Evolutionary conservation across 2,113 vertebrate genomes (phyloP), one percentile per base, ranked within the genome.

Genomic region (Colius striatus): DNA sequence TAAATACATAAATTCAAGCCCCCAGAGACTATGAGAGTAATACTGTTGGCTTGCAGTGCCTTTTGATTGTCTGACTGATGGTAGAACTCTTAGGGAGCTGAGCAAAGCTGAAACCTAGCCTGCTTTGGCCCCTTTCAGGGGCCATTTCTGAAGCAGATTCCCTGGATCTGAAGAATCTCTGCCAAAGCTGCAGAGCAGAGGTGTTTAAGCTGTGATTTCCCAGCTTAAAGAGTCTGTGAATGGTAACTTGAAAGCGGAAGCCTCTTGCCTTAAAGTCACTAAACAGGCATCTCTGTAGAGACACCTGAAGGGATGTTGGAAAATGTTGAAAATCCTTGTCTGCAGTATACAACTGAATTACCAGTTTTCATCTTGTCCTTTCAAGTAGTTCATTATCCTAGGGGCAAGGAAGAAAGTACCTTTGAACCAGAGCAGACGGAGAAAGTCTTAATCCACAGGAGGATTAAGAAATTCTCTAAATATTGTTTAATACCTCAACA

Each of bases 1-100:
- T 80, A 84, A 87, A 84, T 70, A 74, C 75, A 76, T 88, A 88
- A 90, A 87, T 90, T 94, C 61, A 43, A 34, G 48, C 68, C 68
- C 88, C 45, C 22, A 43, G 63, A 67, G 71, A 47, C 38, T 0
- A 0, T 77, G 53, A 86, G 50, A 72, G 41, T 67, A 73, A 63
- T 58, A 27, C 50, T 88, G 23, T 84, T 71, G 60, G 72, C 60
- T 84, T 67, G 45, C 53, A 71, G 57, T 78, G 21, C 32, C 72
- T 73, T 89, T 88, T 36, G 1, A 1, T 79, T 86, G 53, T 4
- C 72, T 92, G 48, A 68, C 71, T 92, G 57, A 77, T 85, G 14
- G 27, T 84, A 38, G 51, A 87, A 58, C 73, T 90, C 43, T 45
- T n/a, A 29, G 50, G 75, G 22, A 90, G 55, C 34, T 86, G 61